Evolutionary conservation across 2,888 invertebrate species (phyloP).

Genomic region (Sminthurides aquaticus): DNA sequence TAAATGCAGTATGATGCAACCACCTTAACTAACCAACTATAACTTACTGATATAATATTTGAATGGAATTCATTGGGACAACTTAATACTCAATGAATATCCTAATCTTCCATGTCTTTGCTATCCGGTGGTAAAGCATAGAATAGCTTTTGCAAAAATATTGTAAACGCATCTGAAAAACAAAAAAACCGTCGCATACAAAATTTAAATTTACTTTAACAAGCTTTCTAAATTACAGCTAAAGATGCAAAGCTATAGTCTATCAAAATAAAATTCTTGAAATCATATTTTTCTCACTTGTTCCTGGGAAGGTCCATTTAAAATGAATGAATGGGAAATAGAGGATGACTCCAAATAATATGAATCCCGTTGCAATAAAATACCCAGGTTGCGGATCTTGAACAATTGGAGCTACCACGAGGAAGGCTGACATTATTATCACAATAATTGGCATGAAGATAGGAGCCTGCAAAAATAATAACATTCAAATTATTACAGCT

Average conservation of each 20-base stretch:
- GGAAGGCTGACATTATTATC: conserved; percentile 47
- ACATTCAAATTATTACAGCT: background rate
- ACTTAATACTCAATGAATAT: background rate
- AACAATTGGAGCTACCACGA: conserved; percentile 49
- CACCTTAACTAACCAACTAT: too few species aligned
- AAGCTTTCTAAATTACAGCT: too few species aligned
- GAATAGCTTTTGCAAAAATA: conserved; percentile 20
- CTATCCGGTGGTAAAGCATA: conserved; percentile 16
- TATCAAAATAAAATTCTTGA: too few species aligned
- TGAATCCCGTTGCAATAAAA: conserved; percentile 48
- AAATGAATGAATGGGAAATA: conserved; percentile 50
- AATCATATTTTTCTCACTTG: conserved; percentile 40
- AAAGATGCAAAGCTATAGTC: too few species aligned
- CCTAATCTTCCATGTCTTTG: background rate
- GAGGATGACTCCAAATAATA: conserved; percentile 48
- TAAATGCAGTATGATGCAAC: too few species aligned
- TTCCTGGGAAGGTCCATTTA: conserved; percentile 43
- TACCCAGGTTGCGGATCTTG: conserved; percentile 49
- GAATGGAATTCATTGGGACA: too few species aligned
- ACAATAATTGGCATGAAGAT: conserved; percentile 48
- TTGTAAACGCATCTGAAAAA: conserved; percentile 8
- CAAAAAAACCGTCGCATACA: background rate
- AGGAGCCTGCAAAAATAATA: conserved; percentile 45
- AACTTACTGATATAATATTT: too few species aligned
- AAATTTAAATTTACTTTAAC: too few species aligned